phyloP scores from a whole-genome alignment of 1,140 invertebrate genomes.

The Platorchestia sp. region DNA sequence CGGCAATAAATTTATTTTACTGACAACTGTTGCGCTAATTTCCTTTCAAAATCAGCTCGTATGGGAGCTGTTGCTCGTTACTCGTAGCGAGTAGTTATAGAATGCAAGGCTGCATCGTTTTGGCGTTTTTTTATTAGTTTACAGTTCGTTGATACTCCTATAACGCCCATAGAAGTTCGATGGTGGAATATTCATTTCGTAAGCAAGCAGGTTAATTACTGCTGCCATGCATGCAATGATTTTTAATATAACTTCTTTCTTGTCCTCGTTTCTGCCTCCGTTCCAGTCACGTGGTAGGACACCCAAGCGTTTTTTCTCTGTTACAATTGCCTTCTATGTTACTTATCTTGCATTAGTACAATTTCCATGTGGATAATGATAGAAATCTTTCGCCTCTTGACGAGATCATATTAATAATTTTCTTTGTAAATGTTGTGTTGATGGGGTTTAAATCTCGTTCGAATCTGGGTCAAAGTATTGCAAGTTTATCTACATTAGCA shows the following conservation, averaged over 20 bases:
- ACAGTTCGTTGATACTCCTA: not conserved
- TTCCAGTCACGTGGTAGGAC: not conserved
- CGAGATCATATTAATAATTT: not conserved
- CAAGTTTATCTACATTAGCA: too few species aligned
- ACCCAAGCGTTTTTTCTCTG: not conserved
- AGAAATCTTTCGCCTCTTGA: too few species aligned
- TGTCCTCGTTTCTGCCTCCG: not conserved
- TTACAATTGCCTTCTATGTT: not conserved
- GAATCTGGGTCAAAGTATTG: too few species aligned
- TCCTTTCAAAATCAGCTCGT: too few species aligned
- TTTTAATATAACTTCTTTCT: not conserved
- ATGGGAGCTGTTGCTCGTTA: not conserved
- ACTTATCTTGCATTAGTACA: too few species aligned
- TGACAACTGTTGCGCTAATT: too few species aligned
- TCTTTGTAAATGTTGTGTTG: not conserved
- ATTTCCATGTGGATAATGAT: too few species aligned
- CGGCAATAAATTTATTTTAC: too few species aligned
- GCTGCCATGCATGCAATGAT: too few species aligned
- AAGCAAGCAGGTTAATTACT: too few species aligned
- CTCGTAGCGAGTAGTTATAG: not conserved
- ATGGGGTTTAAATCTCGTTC: too few species aligned
- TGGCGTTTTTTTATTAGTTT: not conserved
- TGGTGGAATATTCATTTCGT: not conserved
- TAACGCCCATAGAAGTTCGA: not conserved
- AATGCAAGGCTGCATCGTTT: not conserved